phyloP scores from a whole-genome alignment of 2,888 invertebrate species.

The Chorisops tibialis region DNA sequence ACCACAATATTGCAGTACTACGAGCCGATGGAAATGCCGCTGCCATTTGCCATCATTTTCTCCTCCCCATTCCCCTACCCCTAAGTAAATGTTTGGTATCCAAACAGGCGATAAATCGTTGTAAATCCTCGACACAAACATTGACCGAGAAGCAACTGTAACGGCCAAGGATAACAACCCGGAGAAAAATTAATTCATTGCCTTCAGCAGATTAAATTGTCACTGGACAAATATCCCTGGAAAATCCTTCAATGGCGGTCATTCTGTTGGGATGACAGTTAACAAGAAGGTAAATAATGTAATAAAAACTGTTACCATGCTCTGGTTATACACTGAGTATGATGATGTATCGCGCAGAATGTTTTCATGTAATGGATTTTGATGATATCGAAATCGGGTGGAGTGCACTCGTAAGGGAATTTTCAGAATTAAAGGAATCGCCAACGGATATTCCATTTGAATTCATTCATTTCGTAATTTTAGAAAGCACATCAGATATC shows the following conservation, averaged over 20 bases:
- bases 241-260: slow-evolving; percentile 5
- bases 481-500: no score
- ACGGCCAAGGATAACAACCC: slow-evolving; percentile 3
- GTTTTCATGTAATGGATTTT: no score
- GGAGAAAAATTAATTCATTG: slow-evolving; percentile 24
- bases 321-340: no score
- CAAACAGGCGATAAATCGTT: slow-evolving; percentile 31
- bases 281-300: background rate
- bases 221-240: slow-evolving; percentile 15
- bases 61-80: no score
- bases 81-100: slow-evolving; percentile 29
- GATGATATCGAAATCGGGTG: no score
- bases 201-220: slow-evolving; percentile 17
- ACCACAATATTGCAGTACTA: background rate
- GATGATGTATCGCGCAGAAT: no score
- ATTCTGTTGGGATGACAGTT: background rate
- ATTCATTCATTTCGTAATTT: no score
- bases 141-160: slow-evolving; percentile 18
- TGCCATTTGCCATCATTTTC: background rate
- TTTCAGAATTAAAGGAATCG: no score
- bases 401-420: no score
- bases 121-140: slow-evolving; percentile 30
- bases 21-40: background rate
- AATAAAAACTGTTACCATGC: no score
- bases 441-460: no score